These are phyloP conservation scores for Hydrotaea cyrtoneurina DNA, from an alignment of 2,888 invertebrate genomes.

Conservation along the genomic window DNA sequence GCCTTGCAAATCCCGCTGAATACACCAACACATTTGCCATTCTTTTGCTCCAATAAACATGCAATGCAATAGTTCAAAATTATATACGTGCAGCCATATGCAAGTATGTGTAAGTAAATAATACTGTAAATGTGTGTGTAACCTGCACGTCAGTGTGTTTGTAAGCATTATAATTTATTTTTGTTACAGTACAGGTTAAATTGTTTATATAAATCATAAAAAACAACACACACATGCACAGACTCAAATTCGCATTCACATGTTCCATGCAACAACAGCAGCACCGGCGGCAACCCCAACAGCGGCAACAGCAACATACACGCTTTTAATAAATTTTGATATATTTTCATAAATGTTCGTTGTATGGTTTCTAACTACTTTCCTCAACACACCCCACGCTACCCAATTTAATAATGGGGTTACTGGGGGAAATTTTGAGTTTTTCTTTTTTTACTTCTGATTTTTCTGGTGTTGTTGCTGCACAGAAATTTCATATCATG, in stretches of 20 bases:
- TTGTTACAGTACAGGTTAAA: conserved; percentile 63
- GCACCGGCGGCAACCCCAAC: not conserved
- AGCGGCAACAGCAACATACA: not conserved
- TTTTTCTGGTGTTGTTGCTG: not conserved
- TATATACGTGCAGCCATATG: not conserved
- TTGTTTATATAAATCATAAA: conserved; percentile 67
- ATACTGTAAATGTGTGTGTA: not conserved
- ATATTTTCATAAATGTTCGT: conserved; percentile 58
- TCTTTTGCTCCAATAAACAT: conserved; percentile 55
- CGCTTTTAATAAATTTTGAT: conserved; percentile 59
- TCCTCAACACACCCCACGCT: not conserved
- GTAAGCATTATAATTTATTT: conserved; percentile 58
- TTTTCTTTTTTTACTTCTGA: conserved; percentile 11
- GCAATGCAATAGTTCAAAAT: conserved; percentile 37
- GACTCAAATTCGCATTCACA: not conserved
- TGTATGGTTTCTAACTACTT: conserved; percentile 51
- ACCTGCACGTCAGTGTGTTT: not conserved
- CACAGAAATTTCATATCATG: conserved; percentile 26
- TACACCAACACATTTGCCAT: conserved; percentile 1
- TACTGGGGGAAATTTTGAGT: conserved; percentile 56
- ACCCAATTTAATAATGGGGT: conserved; percentile 57
- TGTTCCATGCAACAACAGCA: not conserved
- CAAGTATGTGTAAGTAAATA: not conserved
- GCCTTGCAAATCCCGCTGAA: no score
- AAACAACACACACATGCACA: conserved; percentile 38